These are phyloP conservation scores for Panonychus citri DNA, from an alignment of 1,140 invertebrate genomes.

Conservation along the genomic window DNA sequence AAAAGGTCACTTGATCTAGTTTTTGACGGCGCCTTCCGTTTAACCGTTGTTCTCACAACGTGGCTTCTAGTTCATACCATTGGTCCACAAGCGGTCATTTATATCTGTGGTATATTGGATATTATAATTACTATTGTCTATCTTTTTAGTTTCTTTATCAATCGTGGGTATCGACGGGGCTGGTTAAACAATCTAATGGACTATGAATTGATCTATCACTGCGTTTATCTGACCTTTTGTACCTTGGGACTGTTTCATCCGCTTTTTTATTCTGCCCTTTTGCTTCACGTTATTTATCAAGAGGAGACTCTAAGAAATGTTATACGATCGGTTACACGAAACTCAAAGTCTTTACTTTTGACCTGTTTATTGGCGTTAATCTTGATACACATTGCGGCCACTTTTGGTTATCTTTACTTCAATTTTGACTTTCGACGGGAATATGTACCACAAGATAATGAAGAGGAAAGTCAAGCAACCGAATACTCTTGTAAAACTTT, in stretches of 20 bases:
- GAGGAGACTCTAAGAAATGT: slow-evolving; percentile 97
- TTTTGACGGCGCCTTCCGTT: not conserved
- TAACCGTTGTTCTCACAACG: slow-evolving; percentile 30
- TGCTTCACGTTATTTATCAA: slow-evolving; percentile 89
- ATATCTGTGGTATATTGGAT: slow-evolving; percentile 56
- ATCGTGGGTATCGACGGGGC: slow-evolving; percentile 52
- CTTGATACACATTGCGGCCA: slow-evolving; percentile 94
- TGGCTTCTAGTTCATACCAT: slow-evolving; percentile 64
- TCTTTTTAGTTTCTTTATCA: slow-evolving; percentile 91
- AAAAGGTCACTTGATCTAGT: not conserved
- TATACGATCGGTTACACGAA: slow-evolving; percentile 79
- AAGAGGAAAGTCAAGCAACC: slow-evolving; percentile 31
- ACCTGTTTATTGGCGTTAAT: slow-evolving; percentile 91
- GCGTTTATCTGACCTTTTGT: slow-evolving; percentile 69
- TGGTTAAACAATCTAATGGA: slow-evolving; percentile 65
- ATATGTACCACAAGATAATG: slow-evolving; percentile 31
- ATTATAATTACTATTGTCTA: slow-evolving; percentile 80
- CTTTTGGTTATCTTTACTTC: slow-evolving; percentile 95
- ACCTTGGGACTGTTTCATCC: slow-evolving; percentile 82
- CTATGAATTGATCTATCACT: slow-evolving; percentile 77
- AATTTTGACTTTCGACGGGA: slow-evolving; percentile 80
- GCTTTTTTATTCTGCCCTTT: slow-evolving; percentile 86
- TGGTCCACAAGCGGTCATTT: slow-evolving; percentile 70
- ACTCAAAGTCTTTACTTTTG: slow-evolving; percentile 87
- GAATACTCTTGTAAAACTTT: slow-evolving; percentile 87